Evolutionary conservation across 2,888 invertebrate species (phyloP).

Genomic region (Epistrophella euchroma): DNA sequence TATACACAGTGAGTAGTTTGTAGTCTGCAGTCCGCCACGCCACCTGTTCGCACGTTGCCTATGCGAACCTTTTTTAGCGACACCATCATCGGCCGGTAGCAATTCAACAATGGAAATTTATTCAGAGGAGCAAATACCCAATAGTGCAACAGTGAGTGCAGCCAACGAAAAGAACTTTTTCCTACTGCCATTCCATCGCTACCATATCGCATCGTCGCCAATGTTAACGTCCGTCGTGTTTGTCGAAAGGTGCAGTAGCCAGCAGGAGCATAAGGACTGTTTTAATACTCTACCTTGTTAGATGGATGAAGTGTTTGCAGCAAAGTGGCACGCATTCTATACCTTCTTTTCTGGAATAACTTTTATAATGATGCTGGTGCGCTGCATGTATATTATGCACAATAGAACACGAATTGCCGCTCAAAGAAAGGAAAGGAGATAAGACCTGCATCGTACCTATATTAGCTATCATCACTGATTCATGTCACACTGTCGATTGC

Average conservation of each 20-base stretch:
- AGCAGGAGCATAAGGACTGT: no score
- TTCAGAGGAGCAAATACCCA: conserved; percentile 64
- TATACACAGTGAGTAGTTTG: conserved; percentile 10
- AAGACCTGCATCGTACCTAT: conserved; percentile 1
- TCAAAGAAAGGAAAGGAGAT: conserved; percentile 29
- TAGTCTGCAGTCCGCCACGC: conserved; percentile 18
- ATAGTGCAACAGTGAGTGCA: conserved; percentile 38
- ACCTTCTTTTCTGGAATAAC: conserved; percentile 19
- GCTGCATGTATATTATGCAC: conserved; percentile 20
- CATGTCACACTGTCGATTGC: conserved; percentile 64
- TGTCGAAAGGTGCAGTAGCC: conserved; percentile 15
- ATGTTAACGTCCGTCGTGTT: not conserved
- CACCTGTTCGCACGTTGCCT: conserved; percentile 56
- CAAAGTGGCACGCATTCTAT: conserved; percentile 63
- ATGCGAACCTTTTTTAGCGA: conserved; percentile 50
- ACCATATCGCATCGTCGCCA: not conserved
- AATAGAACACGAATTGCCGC: conserved; percentile 41
- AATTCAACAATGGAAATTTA: conserved; percentile 68
- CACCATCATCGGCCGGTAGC: conserved; percentile 18
- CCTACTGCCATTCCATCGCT: not conserved
- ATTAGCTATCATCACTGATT: conserved; percentile 54
- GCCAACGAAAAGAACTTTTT: conserved; percentile 20
- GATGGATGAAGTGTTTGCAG: conserved; percentile 64
- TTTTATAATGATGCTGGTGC: conserved; percentile 28
- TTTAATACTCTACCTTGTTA: conserved; percentile 4